phyloP scores from a whole-genome alignment of 1,140 invertebrate species.

The Galendromus occidentalis region DNA sequence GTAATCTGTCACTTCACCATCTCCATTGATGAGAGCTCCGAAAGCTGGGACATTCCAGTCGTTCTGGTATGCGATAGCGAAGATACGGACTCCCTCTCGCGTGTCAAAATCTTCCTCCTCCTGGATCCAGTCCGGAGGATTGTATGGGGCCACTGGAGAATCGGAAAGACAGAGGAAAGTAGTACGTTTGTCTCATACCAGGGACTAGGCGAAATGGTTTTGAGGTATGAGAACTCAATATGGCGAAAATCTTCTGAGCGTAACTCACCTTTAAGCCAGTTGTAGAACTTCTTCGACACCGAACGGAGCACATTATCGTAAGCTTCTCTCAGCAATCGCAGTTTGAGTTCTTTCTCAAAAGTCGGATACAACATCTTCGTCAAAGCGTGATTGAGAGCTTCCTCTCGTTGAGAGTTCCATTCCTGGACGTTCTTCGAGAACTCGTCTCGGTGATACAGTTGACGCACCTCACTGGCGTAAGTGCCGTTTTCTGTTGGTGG shows the following conservation, averaged over 20 bases:
- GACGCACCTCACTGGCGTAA: conserved; percentile 77
- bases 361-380: conserved; percentile 71
- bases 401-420: conserved; percentile 74
- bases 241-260: neutral
- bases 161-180: neutral
- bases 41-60: conserved; percentile 71
- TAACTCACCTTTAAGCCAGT: conserved; percentile 9
- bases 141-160: conserved; percentile 55
- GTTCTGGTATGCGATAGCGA: conserved; percentile 68
- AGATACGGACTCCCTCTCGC: conserved; percentile 57
- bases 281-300: conserved; percentile 14
- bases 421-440: conserved; percentile 86
- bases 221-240: too few relatives aligned
- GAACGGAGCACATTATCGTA: conserved; percentile 62
- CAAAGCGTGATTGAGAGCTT: conserved; percentile 69
- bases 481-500: conserved; percentile 30
- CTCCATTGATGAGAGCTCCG: conserved; percentile 58
- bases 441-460: conserved; percentile 77
- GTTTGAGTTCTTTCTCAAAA: conserved; percentile 62
- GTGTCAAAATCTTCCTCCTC: conserved; percentile 82
- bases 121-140: conserved; percentile 42
- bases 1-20: conserved; percentile 79
- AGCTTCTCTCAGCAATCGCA: conserved; percentile 58
- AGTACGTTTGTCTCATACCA: too few relatives aligned
- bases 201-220: too few relatives aligned